These are phyloP conservation scores for Spermophilus dauricus DNA, from an alignment of 2,113 vertebrate genomes.

Conservation along the genomic window DNA sequence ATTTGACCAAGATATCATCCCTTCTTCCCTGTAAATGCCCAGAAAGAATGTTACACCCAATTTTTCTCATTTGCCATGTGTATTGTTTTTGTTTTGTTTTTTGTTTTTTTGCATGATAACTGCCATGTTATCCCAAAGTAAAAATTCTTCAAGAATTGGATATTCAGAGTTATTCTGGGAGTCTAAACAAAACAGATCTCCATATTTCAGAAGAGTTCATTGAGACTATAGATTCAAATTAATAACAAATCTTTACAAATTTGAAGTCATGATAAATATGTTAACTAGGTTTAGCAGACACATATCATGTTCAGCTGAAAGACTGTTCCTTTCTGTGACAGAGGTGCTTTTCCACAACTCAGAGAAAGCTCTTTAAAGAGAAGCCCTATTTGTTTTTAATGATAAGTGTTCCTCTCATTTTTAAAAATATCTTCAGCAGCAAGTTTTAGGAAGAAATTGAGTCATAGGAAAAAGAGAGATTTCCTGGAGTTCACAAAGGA, in stretches of 20 bases:
- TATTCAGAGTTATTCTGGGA: background rate
- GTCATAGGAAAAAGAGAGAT: background rate
- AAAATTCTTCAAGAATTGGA: background rate
- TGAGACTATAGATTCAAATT: background rate
- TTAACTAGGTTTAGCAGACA: background rate
- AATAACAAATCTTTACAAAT: background rate
- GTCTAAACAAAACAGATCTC: background rate
- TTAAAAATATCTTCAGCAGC: slow-evolving; percentile 3
- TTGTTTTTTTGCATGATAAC: background rate
- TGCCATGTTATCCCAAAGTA: background rate
- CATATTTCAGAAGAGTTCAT: background rate
- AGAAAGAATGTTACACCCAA: background rate
- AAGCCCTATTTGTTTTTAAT: background rate
- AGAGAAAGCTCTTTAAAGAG: background rate
- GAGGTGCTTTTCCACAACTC: background rate
- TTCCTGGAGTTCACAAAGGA: background rate
- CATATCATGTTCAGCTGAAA: background rate
- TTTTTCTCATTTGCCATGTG: background rate
- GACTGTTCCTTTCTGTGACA: background rate
- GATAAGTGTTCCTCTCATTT: background rate
- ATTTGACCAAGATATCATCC: background rate
- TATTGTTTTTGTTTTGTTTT: background rate
- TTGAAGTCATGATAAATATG: background rate
- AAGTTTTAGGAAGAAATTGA: slow-evolving; percentile 1
- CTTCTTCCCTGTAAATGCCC: background rate